These are phyloP conservation scores for Diploptera punctata DNA, from an alignment of 2,888 invertebrate genomes.

Conservation along the genomic window DNA sequence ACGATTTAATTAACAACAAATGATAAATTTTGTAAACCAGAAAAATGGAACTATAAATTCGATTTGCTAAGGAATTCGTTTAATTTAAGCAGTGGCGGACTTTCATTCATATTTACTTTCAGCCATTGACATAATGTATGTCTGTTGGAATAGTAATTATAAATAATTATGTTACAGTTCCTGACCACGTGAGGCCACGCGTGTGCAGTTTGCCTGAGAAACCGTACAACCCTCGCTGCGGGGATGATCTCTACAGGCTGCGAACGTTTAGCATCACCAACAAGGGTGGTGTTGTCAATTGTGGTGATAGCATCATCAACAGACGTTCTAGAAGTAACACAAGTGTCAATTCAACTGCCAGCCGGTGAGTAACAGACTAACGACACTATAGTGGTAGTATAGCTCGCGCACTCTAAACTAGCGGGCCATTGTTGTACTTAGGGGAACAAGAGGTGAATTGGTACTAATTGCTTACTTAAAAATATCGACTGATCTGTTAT, in stretches of 20 bases:
- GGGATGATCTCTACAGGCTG: slow-evolving; percentile 84
- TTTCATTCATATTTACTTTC: not conserved
- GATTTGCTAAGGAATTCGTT: not conserved
- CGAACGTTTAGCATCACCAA: slow-evolving; percentile 87
- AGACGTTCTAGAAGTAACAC: slow-evolving; percentile 85
- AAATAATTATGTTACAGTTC: slow-evolving; percentile 67
- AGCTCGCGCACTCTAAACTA: too few species aligned
- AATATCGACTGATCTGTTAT: too few species aligned
- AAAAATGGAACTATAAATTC: too few species aligned
- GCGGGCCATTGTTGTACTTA: too few species aligned
- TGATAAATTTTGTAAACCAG: too few species aligned
- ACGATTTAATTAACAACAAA: too few species aligned
- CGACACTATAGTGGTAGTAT: too few species aligned
- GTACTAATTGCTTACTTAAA: too few species aligned
- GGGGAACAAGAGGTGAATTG: too few species aligned
- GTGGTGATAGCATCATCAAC: slow-evolving; percentile 88
- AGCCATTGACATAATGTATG: too few species aligned
- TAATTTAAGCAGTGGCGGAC: not conserved
- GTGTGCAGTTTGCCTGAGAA: slow-evolving; percentile 88
- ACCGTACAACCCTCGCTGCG: slow-evolving; percentile 82
- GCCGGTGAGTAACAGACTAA: slow-evolving; percentile 76
- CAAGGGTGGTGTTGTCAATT: slow-evolving; percentile 87
- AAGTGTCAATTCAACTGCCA: slow-evolving; percentile 84
- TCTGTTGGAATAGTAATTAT: too few species aligned
- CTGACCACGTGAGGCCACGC: slow-evolving; percentile 82